Percentiles rank a stretch among this genome's conserved stretches.
Evolutionary conservation across 1,140 invertebrate species (phyloP).

Genomic region (Varroa destructor): DNA sequence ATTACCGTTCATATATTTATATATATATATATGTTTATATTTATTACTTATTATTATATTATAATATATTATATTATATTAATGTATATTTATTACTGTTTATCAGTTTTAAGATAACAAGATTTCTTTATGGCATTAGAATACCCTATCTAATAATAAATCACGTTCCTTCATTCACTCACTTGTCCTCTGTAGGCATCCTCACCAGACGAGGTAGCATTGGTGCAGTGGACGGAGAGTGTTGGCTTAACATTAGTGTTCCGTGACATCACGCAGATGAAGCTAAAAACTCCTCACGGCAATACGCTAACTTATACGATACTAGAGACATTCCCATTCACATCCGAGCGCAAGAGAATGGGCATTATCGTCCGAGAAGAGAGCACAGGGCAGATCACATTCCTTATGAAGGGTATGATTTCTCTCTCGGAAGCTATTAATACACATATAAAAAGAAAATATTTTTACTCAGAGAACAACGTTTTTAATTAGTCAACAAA

Average conservation of each 20-base stretch:
- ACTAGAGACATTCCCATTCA: slow-evolving; percentile 93
- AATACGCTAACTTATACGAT: slow-evolving; percentile 65
- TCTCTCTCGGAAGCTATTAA: too few species aligned
- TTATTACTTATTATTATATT: too few species aligned
- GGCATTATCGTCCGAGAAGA: slow-evolving; percentile 87
- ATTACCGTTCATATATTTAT: too few species aligned
- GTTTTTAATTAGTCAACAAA: too few species aligned
- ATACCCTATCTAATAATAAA: too few species aligned
- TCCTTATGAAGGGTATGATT: slow-evolving; percentile 63
- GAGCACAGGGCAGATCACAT: slow-evolving; percentile 70
- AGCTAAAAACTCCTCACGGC: slow-evolving; percentile 58
- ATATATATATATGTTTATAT: too few species aligned
- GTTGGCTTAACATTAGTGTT: slow-evolving; percentile 52
- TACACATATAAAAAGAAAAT: background rate
- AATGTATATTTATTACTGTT: too few species aligned
- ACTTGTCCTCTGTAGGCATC: background rate
- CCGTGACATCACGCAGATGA: slow-evolving; percentile 62
- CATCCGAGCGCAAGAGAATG: slow-evolving; percentile 96
- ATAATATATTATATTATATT: too few species aligned
- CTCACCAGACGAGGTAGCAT: slow-evolving; percentile 49
- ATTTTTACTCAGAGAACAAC: too few species aligned
- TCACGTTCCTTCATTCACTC: too few species aligned
- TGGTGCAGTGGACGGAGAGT: slow-evolving; percentile 62
- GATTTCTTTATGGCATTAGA: too few species aligned
- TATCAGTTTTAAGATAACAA: too few species aligned